Conservation (phyloP, 2,797 vertebrate species). For the Pipistrellus pipistrellus region DNA sequence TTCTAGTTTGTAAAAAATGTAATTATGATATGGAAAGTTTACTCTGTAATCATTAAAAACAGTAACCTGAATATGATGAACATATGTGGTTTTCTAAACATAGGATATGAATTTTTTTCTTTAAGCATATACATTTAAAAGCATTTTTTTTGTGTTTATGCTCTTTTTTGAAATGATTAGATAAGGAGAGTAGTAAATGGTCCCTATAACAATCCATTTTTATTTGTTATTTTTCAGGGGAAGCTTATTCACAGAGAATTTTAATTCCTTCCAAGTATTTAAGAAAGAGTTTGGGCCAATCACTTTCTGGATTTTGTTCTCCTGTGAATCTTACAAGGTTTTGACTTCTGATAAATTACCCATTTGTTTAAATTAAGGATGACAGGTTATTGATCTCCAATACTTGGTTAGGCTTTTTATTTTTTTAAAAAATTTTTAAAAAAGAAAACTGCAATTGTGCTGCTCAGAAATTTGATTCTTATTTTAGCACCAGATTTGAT, state of each 20-base stretch:
- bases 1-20: slow-evolving; percentile 35
- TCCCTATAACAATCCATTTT: background rate
- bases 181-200: background rate
- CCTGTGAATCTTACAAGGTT: background rate
- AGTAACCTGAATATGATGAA: slow-evolving; percentile 25
- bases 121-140: slow-evolving; percentile 15
- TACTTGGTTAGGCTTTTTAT: background rate
- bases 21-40: slow-evolving; percentile 27
- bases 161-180: slow-evolving; percentile 18
- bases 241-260: background rate
- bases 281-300: background rate
- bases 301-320: background rate
- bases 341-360: slow-evolving; percentile 32
- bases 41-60: slow-evolving; percentile 8
- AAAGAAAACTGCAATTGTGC: background rate
- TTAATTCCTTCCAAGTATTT: background rate
- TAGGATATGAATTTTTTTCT: background rate
- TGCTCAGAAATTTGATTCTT: slow-evolving; percentile 40
- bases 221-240: background rate
- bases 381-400: background rate
- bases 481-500: background rate
- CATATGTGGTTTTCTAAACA: background rate
- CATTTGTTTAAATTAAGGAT: slow-evolving; percentile 40
- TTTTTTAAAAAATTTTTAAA: too few relatives aligned
- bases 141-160: slow-evolving; percentile 3